A percentile compares a stretch with the other conserved stretches of the same genome.
These are phyloP conservation scores for Sphenopsis melanotis DNA, from an alignment of 2,797 vertebrate genomes.

Conservation along the genomic window DNA sequence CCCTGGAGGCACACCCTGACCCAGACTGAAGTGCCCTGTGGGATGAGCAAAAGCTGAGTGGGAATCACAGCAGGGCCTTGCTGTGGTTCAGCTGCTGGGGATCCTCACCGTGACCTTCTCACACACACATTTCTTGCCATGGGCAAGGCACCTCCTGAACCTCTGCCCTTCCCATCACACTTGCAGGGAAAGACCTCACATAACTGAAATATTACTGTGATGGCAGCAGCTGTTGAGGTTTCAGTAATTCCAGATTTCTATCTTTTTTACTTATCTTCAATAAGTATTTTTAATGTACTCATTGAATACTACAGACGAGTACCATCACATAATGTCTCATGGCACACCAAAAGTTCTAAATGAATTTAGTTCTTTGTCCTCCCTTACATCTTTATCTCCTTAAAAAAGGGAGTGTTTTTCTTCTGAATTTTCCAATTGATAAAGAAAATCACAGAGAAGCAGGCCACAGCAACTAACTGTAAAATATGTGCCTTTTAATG, in stretches of 20 bases:
- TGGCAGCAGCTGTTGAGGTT: not conserved
- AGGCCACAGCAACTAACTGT: not conserved
- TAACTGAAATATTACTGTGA: not conserved
- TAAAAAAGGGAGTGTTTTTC: not conserved
- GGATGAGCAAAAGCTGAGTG: not conserved
- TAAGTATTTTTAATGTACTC: not conserved
- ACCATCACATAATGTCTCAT: not conserved
- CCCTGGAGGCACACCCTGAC: fast-evolving
- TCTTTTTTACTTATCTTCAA: not conserved
- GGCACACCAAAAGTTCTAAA: not conserved
- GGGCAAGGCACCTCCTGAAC: not conserved
- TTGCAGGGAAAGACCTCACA: not conserved
- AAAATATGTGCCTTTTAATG: not conserved
- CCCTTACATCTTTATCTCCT: not conserved
- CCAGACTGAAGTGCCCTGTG: not conserved
- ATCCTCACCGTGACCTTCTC: fast-evolving
- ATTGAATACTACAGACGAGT: fast-evolving
- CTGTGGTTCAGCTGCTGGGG: not conserved
- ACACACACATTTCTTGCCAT: fast-evolving
- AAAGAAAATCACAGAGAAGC: not conserved
- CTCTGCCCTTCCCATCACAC: not conserved
- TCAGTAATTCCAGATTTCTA: not conserved
- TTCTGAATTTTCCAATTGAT: not conserved
- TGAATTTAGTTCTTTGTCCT: not conserved
- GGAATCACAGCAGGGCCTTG: not conserved